Evolutionary conservation across 2,888 invertebrate species (phyloP), one percentile per base, ranked within the genome.

Genomic region (Amblyjoppa proteus): DNA sequence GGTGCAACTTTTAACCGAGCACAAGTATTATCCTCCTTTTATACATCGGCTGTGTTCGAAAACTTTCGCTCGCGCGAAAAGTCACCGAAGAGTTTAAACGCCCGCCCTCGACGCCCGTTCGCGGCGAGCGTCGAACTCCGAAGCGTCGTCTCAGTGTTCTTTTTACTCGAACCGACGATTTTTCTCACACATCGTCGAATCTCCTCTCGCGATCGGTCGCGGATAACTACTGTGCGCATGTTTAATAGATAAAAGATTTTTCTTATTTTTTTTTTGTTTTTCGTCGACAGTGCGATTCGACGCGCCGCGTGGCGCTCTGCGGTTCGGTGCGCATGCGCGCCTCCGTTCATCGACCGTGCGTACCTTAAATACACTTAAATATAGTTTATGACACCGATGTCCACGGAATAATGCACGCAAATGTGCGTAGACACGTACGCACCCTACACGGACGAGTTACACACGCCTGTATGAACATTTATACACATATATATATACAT

Each of bases 281-380:
- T 28, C 58, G 3, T 68, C 58, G 49, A 70, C 28, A 75, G 70
- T 25, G 53, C 69, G 41, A 71, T 73, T 78, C 73, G 68, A 66
- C 28, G 78, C 49, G 84, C 74, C 68, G 51, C 74, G 45, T 58
- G 66, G 64, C 66, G 64, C 66, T 49, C 25, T 28, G 61, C 28
- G n/a, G 45, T 74, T 45, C 45, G 41, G 20, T n/a, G 51, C 16
- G 38, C 66, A 80, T 71, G 80, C 80, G 84, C 80, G 80, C 83
- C 28, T 61, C n/a, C 71, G 68, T 77, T 68, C 79, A 82, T 61
- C 82, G 82, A 66, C 73, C 80, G 73, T 73, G 38, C 73, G 41
- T 80, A 80, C 58, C 31, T 56, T 78, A 70, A 49, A 70, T 70
- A 78, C 73, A 66, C 41, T 31, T 70, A 70, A 49, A 56, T 38